Conservation (phyloP, 2,113 vertebrate genomes). For the Microtus montanus region DNA sequence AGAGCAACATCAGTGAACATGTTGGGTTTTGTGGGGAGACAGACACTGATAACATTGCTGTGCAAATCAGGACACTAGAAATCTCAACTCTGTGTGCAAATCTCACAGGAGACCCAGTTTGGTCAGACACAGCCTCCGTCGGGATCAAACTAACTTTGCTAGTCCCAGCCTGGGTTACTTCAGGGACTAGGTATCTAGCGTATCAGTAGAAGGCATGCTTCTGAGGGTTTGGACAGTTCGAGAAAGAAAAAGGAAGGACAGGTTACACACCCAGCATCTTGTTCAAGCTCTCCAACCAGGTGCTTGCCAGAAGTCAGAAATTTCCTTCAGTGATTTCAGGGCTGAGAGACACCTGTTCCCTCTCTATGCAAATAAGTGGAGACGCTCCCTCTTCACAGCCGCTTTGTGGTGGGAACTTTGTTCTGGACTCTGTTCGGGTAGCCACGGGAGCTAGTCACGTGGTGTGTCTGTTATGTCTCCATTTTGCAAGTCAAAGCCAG, state of each 20-base stretch:
- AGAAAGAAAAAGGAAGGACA: background rate
- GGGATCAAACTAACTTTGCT: background rate
- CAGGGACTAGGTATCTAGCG: background rate
- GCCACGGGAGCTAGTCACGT: constrained; percentile 48
- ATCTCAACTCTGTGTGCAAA: background rate
- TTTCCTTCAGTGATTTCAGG: constrained; percentile 1
- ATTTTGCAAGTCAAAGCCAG: constrained; percentile 48
- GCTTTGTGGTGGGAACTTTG: constrained; percentile 41
- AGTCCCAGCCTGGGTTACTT: background rate
- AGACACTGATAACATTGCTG: background rate
- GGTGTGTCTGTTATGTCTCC: background rate
- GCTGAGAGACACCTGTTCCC: background rate
- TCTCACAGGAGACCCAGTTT: background rate
- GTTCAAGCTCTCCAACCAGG: background rate
- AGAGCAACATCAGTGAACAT: background rate
- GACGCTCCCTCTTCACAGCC: background rate
- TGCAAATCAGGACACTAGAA: background rate
- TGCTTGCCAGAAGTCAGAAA: background rate
- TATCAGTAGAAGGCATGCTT: background rate
- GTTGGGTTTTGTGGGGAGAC: background rate
- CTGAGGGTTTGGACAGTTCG: background rate
- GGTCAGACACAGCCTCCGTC: background rate
- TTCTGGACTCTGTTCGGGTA: constrained; percentile 18
- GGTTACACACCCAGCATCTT: background rate
- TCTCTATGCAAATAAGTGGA: background rate